Conservation (phyloP, 2,797 vertebrate genomes). For the Crenichthys baileyi region DNA sequence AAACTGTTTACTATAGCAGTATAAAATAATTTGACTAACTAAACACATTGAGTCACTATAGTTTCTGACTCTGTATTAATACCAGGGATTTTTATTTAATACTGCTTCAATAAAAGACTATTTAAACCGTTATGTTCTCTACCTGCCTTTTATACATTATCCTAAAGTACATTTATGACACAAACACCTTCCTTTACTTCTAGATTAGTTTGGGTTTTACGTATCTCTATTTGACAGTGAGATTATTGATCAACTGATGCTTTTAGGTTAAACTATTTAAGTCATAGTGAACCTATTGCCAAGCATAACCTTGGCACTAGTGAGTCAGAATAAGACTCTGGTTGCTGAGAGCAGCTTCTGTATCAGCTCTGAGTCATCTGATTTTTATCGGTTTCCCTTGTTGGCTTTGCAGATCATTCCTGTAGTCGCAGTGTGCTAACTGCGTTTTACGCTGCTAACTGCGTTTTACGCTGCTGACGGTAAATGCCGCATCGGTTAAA, state of each 20-base stretch:
- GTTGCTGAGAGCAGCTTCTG: not conserved
- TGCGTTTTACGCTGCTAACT: no score
- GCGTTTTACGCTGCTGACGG: no score
- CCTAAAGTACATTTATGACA: not conserved
- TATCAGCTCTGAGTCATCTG: not conserved
- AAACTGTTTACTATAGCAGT: not conserved
- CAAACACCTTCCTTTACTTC: not conserved
- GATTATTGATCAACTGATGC: not conserved
- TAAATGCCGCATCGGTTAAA: not conserved
- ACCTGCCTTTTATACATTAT: not conserved
- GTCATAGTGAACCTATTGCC: not conserved
- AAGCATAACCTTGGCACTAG: not conserved
- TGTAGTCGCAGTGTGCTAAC: not conserved
- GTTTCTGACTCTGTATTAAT: not conserved
- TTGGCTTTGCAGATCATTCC: not conserved
- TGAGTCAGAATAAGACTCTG: not conserved
- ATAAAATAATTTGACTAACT: not conserved
- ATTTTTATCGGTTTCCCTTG: not conserved
- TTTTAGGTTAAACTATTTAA: not conserved
- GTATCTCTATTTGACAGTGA: no score
- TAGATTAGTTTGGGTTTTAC: not conserved
- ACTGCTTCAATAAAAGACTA: constrained; percentile 1
- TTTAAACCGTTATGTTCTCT: constrained; percentile 3
- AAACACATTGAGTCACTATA: not conserved
- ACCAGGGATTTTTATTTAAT: not conserved